Evolutionary conservation across 2,888 invertebrate genomes (phyloP).

Genomic region (Sussaba pulchella): DNA sequence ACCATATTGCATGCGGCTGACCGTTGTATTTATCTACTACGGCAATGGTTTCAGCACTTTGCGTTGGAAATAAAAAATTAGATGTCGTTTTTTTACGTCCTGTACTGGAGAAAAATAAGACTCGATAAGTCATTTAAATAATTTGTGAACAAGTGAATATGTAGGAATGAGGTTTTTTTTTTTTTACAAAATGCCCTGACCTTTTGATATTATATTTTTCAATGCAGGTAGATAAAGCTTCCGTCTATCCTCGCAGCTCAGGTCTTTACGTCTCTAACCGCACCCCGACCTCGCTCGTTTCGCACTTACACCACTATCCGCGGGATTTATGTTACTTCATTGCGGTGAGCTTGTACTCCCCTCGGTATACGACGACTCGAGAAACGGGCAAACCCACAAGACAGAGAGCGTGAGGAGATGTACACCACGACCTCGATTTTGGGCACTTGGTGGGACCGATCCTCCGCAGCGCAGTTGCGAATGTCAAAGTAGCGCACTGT

Average conservation of each 20-base stretch:
- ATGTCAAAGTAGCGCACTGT: background rate
- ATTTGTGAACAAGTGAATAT: too few species aligned
- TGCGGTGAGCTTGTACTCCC: conserved; percentile 52
- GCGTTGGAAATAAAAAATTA: too few species aligned
- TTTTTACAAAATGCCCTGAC: background rate
- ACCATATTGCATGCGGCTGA: too few species aligned
- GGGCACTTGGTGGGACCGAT: too few species aligned
- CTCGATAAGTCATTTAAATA: too few species aligned
- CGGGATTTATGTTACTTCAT: conserved; percentile 63
- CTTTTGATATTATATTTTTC: background rate
- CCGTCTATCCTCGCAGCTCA: conserved; percentile 26
- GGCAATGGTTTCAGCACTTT: too few species aligned
- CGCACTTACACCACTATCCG: conserved; percentile 8
- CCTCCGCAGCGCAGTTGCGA: background rate
- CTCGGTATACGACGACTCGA: conserved; percentile 41
- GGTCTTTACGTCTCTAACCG: background rate
- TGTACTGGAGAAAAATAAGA: too few species aligned
- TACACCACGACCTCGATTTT: too few species aligned
- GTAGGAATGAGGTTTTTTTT: too few species aligned
- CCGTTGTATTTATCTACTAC: too few species aligned
- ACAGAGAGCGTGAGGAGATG: background rate
- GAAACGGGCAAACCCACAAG: conserved; percentile 49
- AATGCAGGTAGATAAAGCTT: conserved; percentile 20
- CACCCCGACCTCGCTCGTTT: background rate
- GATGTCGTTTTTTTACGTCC: too few species aligned